Conservation (phyloP, 2,888 invertebrate species). For the Plagiodera versicolora region DNA sequence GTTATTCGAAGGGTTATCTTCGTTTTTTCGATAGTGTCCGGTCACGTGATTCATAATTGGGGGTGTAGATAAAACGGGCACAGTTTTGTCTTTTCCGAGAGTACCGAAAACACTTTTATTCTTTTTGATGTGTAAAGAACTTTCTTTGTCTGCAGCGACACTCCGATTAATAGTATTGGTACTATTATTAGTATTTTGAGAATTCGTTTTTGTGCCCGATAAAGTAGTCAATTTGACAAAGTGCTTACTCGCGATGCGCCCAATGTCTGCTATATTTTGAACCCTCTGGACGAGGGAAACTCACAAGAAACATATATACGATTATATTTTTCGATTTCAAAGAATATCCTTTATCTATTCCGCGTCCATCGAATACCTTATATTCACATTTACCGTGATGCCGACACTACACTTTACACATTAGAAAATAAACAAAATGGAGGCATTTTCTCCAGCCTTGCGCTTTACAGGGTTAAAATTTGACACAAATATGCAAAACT, state of each 20-base stretch:
- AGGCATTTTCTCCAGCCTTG: slow-evolving; percentile 56
- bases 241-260: slow-evolving; percentile 93
- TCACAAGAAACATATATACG: slow-evolving; percentile 70
- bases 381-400: slow-evolving; percentile 36
- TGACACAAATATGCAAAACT: slow-evolving; percentile 18
- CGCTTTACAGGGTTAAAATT: slow-evolving; percentile 31
- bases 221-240: slow-evolving; percentile 77
- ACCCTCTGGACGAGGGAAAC: slow-evolving; percentile 69
- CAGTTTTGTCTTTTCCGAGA: slow-evolving; percentile 48
- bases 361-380: slow-evolving; percentile 26
- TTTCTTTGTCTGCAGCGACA: slow-evolving; percentile 44
- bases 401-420: slow-evolving; percentile 50
- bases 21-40: slow-evolving; percentile 54
- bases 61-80: slow-evolving; percentile 47
- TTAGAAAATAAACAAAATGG: slow-evolving; percentile 85
- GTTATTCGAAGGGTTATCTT: slow-evolving; percentile 59
- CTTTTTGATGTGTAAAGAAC: slow-evolving; percentile 46
- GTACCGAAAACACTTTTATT: slow-evolving; percentile 48
- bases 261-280: slow-evolving; percentile 80
- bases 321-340: slow-evolving; percentile 44
- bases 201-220: slow-evolving; percentile 66
- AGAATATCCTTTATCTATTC: slow-evolving; percentile 25
- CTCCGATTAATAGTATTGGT: slow-evolving; percentile 28
- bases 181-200: slow-evolving; percentile 35
- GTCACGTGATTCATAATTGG: slow-evolving; percentile 64